Percentiles rank a stretch among this genome's conserved stretches.
Evolutionary conservation across 2,113 vertebrate genomes (phyloP).

Genomic region (Notarius quadriscutis): DNA sequence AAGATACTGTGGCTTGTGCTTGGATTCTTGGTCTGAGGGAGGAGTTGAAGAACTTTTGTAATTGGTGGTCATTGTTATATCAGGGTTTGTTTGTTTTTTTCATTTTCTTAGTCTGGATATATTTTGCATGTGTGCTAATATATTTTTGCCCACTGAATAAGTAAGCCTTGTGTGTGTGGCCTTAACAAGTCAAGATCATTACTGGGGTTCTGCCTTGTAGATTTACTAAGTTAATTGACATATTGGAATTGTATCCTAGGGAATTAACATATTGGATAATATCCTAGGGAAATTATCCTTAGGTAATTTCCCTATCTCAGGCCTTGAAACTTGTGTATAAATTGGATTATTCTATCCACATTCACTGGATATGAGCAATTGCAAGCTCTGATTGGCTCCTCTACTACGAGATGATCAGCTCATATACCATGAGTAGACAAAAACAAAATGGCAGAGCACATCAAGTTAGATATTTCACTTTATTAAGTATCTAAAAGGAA

Average conservation of each 20-base stretch:
- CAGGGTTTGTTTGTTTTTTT: not conserved
- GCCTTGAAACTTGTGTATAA: no score
- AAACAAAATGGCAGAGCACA: no score
- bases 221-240: not conserved
- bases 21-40: conserved; percentile 46
- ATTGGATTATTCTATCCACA: not conserved
- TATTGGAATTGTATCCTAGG: not conserved
- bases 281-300: no score
- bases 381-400: no score
- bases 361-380: no score
- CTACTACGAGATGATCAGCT: no score
- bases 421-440: no score
- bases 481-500: no score
- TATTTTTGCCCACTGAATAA: not conserved
- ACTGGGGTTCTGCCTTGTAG: not conserved
- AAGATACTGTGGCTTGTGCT: conserved; percentile 52
- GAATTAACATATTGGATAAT: no score
- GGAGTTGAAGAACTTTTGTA: conserved; percentile 38
- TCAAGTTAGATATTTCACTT: no score
- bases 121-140: not conserved
- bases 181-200: not conserved
- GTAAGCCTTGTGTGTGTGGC: not conserved
- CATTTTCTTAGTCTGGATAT: conserved; percentile 24
- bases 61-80: not conserved
- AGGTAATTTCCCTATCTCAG: not conserved